These are phyloP conservation scores for Tapera naevia DNA, from an alignment of 2,797 vertebrate genomes.

Conservation along the genomic window DNA sequence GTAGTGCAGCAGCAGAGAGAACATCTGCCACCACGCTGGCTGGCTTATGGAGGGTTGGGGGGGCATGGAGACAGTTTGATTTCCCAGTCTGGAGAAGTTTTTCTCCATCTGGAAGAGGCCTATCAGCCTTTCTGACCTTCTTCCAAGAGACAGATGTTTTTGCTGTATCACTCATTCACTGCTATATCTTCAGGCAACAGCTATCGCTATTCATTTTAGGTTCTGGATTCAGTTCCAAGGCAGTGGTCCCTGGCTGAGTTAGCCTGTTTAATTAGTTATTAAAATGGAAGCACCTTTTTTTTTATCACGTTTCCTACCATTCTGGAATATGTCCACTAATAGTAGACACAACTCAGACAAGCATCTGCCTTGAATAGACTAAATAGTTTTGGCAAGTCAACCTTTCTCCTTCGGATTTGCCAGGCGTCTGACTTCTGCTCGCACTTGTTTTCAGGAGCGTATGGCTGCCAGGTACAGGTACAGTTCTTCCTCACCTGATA, in stretches of 20 bases:
- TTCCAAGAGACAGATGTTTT: slow-evolving; percentile 41
- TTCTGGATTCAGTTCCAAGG: slow-evolving; percentile 5
- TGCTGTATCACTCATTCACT: neutral
- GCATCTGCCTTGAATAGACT: neutral
- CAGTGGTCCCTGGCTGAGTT: slow-evolving; percentile 7
- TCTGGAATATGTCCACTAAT: slow-evolving; percentile 47
- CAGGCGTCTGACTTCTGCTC: neutral
- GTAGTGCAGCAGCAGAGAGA: neutral
- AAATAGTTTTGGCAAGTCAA: slow-evolving; percentile 25
- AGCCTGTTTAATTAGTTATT: slow-evolving; percentile 51
- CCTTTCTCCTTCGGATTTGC: neutral
- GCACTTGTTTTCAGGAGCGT: neutral
- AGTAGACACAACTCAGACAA: slow-evolving; percentile 36
- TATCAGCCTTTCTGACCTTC: slow-evolving; percentile 29
- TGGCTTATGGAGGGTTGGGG: neutral
- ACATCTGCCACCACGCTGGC: neutral
- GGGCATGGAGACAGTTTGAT: neutral
- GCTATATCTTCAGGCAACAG: neutral
- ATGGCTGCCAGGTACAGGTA: neutral
- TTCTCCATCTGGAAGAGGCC: slow-evolving; percentile 7
- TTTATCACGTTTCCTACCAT: slow-evolving; percentile 14
- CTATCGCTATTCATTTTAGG: neutral
- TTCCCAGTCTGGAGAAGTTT: neutral
- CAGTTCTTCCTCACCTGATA: accelerated
- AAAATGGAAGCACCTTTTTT: slow-evolving; percentile 8